Evolutionary conservation across 2,888 invertebrate genomes (phyloP).

Genomic region (Clunio marinus): DNA sequence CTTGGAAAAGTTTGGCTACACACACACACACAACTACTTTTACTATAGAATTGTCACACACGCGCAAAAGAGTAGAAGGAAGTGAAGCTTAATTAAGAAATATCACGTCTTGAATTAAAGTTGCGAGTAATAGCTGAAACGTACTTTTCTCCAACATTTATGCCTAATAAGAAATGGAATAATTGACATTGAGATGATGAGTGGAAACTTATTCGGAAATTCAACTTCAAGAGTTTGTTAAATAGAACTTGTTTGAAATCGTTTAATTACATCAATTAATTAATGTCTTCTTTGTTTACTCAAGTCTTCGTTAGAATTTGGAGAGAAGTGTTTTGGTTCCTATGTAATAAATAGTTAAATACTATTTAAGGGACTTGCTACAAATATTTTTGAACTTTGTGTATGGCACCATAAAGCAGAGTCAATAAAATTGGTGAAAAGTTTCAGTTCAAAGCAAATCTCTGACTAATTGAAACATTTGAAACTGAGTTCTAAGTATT

Average conservation of each 20-base stretch:
- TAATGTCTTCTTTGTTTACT: conserved; percentile 37
- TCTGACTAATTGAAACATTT: too few relatives aligned
- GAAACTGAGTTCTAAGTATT: too few relatives aligned
- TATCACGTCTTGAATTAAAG: conserved; percentile 12
- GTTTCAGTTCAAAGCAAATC: too few relatives aligned
- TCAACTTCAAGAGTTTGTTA: conserved; percentile 12
- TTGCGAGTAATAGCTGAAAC: neutral
- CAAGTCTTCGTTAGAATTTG: too few relatives aligned
- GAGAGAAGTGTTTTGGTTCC: too few relatives aligned
- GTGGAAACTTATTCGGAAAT: neutral
- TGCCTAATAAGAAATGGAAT: neutral
- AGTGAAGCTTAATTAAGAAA: conserved; percentile 19
- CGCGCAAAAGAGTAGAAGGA: neutral
- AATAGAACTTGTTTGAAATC: conserved; percentile 15
- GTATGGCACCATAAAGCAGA: too few relatives aligned
- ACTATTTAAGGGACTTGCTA: too few relatives aligned
- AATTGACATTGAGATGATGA: neutral
- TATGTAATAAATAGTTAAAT: too few relatives aligned
- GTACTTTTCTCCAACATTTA: conserved; percentile 6
- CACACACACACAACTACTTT: too few relatives aligned
- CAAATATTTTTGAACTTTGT: too few relatives aligned
- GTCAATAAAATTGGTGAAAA: too few relatives aligned
- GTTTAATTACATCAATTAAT: conserved; percentile 31
- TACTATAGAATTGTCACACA: neutral
- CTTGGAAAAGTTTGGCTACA: too few relatives aligned